These are phyloP conservation scores for Meta bourneti DNA, from an alignment of 2,888 invertebrate genomes.

Conservation along the genomic window DNA sequence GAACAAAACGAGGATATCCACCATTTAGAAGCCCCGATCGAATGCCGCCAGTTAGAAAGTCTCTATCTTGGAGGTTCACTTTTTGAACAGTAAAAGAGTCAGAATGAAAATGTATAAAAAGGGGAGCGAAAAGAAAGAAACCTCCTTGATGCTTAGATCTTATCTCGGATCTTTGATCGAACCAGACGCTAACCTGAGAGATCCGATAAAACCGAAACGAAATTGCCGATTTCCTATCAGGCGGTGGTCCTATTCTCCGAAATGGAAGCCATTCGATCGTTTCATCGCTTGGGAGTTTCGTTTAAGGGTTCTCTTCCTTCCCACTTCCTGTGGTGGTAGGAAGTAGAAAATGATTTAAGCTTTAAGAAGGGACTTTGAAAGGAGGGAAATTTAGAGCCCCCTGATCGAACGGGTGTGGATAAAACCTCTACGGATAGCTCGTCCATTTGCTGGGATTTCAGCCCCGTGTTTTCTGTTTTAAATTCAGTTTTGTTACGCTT, in stretches of 20 bases:
- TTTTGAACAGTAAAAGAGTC: not conserved
- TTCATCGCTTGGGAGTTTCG: constrained; percentile 26
- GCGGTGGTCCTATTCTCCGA: constrained; percentile 40
- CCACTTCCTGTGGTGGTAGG: not conserved
- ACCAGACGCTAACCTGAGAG: constrained; percentile 41
- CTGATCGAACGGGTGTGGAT: not conserved
- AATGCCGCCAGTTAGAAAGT: not conserved
- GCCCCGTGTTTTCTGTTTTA: not conserved
- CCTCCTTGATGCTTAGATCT: constrained; percentile 22
- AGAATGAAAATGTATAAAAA: not conserved
- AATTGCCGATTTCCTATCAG: constrained; percentile 62
- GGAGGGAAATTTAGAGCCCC: not conserved
- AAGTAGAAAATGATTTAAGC: constrained; percentile 43
- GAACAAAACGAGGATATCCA: not conserved
- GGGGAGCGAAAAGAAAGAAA: constrained; percentile 4
- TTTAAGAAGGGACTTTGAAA: constrained; percentile 5
- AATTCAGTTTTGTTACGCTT: not conserved
- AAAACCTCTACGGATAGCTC: not conserved
- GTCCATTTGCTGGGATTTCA: not conserved
- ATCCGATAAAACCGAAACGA: constrained; percentile 47
- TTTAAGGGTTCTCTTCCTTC: constrained; percentile 37
- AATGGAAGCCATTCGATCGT: constrained; percentile 44
- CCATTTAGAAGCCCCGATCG: not conserved
- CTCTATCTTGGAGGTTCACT: not conserved
- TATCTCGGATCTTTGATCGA: constrained; percentile 35